phyloP scores from a whole-genome alignment of 2,113 vertebrate genomes.

The Phyllostomus hastatus region DNA sequence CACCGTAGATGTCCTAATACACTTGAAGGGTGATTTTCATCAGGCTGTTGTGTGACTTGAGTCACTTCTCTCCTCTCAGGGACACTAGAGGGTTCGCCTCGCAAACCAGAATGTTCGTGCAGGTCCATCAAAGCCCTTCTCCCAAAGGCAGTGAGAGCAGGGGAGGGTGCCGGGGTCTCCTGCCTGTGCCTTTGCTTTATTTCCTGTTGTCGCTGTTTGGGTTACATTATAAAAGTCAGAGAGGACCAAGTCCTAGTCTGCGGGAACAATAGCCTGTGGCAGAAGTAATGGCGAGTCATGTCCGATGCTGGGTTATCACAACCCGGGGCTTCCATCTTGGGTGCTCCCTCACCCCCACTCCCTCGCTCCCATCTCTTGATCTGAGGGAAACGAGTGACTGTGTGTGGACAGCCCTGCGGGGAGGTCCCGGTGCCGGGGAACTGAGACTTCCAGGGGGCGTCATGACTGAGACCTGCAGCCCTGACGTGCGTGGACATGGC shows the following conservation, averaged over 20 bases:
- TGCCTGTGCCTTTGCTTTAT: not conserved
- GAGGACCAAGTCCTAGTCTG: not conserved
- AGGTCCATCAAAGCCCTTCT: not conserved
- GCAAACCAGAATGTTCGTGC: not conserved
- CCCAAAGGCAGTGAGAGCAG: not conserved
- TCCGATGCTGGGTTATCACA: no score
- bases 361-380: no score
- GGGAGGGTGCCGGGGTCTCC: not conserved
- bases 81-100: no score
- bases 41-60: not conserved
- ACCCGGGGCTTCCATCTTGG: not conserved
- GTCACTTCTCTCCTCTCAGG: not conserved
- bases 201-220: not conserved
- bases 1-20: not conserved
- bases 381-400: no score
- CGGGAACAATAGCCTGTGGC: not conserved
- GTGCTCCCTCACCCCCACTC: not conserved
- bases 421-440: not conserved
- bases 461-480: not conserved
- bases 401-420: not conserved
- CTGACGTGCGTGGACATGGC: not conserved
- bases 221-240: not conserved
- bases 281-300: not conserved
- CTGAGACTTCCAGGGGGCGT: not conserved
- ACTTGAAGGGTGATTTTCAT: not conserved